phyloP scores from a whole-genome alignment of 2,888 invertebrate species.

The Chesias legatella region DNA sequence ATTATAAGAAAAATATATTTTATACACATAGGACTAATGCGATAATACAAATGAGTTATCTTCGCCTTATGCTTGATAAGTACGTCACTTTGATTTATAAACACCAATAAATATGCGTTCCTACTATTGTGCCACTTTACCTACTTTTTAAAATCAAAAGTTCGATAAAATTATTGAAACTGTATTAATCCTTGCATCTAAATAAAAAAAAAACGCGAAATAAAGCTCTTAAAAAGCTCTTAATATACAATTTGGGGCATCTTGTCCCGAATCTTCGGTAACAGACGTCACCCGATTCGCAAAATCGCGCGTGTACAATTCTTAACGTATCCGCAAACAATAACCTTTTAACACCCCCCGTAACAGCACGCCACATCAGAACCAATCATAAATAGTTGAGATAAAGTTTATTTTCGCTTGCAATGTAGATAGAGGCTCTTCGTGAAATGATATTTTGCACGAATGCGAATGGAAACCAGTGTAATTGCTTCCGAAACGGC shows the following conservation, averaged over 20 bases:
- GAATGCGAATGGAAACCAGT: conserved; percentile 37
- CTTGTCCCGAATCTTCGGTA: conserved; percentile 20
- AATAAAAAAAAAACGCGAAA: too few relatives aligned
- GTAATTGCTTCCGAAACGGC: conserved; percentile 44
- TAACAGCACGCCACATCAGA: conserved; percentile 5
- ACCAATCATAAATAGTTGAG: not conserved
- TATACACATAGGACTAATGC: too few relatives aligned
- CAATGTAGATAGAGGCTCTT: conserved; percentile 11
- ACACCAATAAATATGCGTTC: too few relatives aligned
- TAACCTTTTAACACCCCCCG: conserved; percentile 34
- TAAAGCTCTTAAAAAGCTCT: conserved; percentile 12
- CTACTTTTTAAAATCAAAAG: too few relatives aligned
- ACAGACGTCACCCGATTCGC: conserved; percentile 28
- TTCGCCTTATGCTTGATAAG: too few relatives aligned
- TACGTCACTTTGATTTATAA: too few relatives aligned
- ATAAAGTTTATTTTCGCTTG: conserved; percentile 8
- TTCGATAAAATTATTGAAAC: too few relatives aligned
- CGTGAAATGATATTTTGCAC: conserved; percentile 35
- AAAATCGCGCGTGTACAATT: conserved; percentile 34
- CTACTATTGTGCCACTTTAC: too few relatives aligned
- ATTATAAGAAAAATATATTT: too few relatives aligned
- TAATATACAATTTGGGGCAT: conserved; percentile 21
- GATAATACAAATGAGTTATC: too few relatives aligned
- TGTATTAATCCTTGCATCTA: too few relatives aligned
- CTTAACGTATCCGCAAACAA: conserved; percentile 32